phyloP scores from a whole-genome alignment of 1,140 invertebrate species.

The Drosophila arizonae region DNA sequence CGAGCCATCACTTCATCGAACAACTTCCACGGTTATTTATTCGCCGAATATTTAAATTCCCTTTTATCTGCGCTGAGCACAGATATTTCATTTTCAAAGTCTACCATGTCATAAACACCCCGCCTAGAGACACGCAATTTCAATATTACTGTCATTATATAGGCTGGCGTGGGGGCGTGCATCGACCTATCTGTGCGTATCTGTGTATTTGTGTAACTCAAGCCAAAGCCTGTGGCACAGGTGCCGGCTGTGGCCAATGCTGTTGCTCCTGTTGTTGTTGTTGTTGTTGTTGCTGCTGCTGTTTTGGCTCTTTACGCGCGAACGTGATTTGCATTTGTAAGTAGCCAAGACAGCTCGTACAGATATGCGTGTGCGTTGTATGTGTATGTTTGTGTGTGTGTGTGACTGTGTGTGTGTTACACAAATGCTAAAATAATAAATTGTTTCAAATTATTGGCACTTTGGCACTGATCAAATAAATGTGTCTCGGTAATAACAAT shows the following conservation, averaged over 20 bases:
- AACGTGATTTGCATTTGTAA: slow-evolving; percentile 79
- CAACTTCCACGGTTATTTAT: slow-evolving; percentile 35
- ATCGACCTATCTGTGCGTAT: slow-evolving; percentile 28
- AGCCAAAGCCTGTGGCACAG: slow-evolving; percentile 42
- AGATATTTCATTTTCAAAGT: slow-evolving; percentile 38
- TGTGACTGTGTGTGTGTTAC: slow-evolving; percentile 47
- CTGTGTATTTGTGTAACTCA: slow-evolving; percentile 54
- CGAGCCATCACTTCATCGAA: slow-evolving; percentile 38
- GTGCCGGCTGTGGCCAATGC: slow-evolving; percentile 44
- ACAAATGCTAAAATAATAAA: slow-evolving; percentile 81
- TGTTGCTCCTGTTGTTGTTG: slow-evolving; percentile 18
- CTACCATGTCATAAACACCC: slow-evolving; percentile 32
- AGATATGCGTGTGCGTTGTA: slow-evolving; percentile 15
- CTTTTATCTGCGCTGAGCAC: slow-evolving; percentile 27
- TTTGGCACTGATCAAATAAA: slow-evolving; percentile 78
- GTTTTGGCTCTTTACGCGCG: slow-evolving; percentile 66
- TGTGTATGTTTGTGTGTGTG: neutral
- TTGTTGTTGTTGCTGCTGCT: slow-evolving; percentile 39
- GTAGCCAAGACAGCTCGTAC: slow-evolving; percentile 39
- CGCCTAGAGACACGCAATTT: slow-evolving; percentile 25
- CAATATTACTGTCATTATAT: slow-evolving; percentile 29
- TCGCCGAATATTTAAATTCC: slow-evolving; percentile 71
- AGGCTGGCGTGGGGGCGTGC: slow-evolving; percentile 22
- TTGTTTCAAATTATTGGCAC: slow-evolving; percentile 79
- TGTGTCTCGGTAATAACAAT: slow-evolving; percentile 79